Base-by-base conservation (phyloP, 1,140 invertebrate species). In the Parapsyche elsis region DNA sequence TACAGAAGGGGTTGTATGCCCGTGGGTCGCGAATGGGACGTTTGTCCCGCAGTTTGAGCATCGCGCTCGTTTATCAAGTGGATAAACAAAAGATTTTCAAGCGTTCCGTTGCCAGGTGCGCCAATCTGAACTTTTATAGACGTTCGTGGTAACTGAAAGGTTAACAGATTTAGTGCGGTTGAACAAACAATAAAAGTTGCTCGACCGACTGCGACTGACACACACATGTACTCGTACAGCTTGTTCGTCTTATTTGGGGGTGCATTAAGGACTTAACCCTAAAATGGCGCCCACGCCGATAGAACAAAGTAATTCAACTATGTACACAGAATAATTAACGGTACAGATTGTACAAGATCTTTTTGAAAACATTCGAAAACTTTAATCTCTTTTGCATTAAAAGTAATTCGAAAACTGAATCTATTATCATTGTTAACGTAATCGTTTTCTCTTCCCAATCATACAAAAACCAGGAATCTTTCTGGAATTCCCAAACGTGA, bases 1-100 rank as follows among this genome's bases (percentile, higher is more conserved):
- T 14, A 10, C 49, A 10, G 49, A 24, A 19, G 19, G 9, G 59
- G 30, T 38, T 38, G 30, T 38, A 30, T 23, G 64, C 5, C 1
- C 21, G 24, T 24, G 64, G 9, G 23, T 24, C 9, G 21, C 2
- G 53, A 59, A 16, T 59, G 53, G 53, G n/a, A 24, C 5, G 5
- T n/a, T 5, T 5, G 64, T 9, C 7, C 64, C 23, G 1, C 64
- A 19, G 64, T 26, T 24, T 67, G 10, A 26, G 64, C 64, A 26
- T 61, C 59, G 59, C 59, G n/a, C 19, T 61, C 59, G 59, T 61
- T 61, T 61, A 61, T 61, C 59, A 24, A 19, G n/a, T 19, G 59
- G n/a, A 61, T 67, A 67, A 67, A 67, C 64, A 67, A 67, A 67
- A 67, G 64, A 67, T 67, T 67, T 26, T 26, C 59, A 19, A 61